Evolutionary conservation across 2,113 vertebrate species (phyloP).

Genomic region (Bos indicus): DNA sequence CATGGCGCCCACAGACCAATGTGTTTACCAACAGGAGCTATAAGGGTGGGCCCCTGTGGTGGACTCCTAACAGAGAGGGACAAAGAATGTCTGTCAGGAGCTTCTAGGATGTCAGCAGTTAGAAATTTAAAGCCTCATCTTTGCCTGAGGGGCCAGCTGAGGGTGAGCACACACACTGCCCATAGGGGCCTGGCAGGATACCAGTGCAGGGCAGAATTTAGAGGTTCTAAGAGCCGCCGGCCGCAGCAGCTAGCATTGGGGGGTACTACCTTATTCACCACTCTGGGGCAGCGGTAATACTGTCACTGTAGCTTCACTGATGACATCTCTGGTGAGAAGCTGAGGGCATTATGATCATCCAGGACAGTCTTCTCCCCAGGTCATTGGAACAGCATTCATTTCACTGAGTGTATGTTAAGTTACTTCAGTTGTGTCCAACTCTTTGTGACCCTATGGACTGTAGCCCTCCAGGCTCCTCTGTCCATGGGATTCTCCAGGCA

Average conservation of each 20-base stretch:
- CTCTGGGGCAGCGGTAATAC: fast-evolving
- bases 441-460: not conserved
- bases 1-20: too few relatives aligned
- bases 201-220: not conserved
- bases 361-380: not conserved
- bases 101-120: not conserved
- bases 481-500: not conserved
- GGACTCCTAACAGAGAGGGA: not conserved
- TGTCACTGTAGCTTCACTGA: not conserved
- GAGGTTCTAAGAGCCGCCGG: not conserved
- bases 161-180: too few relatives aligned
- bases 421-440: not conserved
- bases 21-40: not conserved
- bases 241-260: not conserved
- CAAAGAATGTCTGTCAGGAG: not conserved
- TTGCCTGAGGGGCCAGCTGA: not conserved
- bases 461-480: not conserved
- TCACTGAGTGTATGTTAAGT: not conserved
- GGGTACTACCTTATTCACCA: fast-evolving
- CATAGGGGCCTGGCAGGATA: not conserved
- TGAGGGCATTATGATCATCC: fast-evolving
- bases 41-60: not conserved
- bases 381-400: fast-evolving
- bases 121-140: not conserved
- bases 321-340: not conserved